Evolutionary conservation across 2,797 vertebrate species (phyloP), one percentile per base, ranked within the genome.

Genomic region (Cirrhinus mrigala): DNA sequence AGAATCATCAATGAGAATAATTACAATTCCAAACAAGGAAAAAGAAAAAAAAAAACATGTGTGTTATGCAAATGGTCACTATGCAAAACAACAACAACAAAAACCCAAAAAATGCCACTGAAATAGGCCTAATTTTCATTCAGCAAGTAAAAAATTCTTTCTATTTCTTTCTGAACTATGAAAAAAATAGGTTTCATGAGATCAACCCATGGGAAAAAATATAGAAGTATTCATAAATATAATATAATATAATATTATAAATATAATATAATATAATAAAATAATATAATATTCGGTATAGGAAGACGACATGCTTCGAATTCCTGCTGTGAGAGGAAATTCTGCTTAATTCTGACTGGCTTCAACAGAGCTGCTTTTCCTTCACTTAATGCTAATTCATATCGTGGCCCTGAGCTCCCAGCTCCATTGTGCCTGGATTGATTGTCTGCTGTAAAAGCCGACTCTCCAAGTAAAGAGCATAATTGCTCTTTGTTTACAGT

Each of bases 401-500:
- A 88, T 85, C 24, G 81, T 78, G 76, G 84, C 82, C 75, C 82
- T 90, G 82, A 90, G 87, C 85, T 83, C 90, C 79, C 27, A 74
- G 85, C 88, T 88, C 81, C 83, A 86, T 79, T 81, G 84, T 88
- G 87, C 48, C 62, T 68, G 79, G 86, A 91, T 91, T 92, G 90
- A 91, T 92, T 56, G 85, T 24, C 71, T 79, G 68, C 85, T 78
- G 85, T 89, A 90, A 90, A 90, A 91, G 85, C 85, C 40, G 29
- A 79, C 85, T 89, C 90, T 87, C 79, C 29, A 62, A 76, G 88
- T 88, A 89, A 91, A 89, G 85, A 88, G 88, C 82, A 87, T 88
- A 90, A 90, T 90, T 88, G 87, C 83, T 86, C 86, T 85, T 89
- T 89, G 88, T 91, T 92, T 89, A 82, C 90, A 74, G 82, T 90